Evolutionary conservation across 1,140 invertebrate species (phyloP), one percentile per base, ranked within the genome.

Genomic region (Bombus fervidus): DNA sequence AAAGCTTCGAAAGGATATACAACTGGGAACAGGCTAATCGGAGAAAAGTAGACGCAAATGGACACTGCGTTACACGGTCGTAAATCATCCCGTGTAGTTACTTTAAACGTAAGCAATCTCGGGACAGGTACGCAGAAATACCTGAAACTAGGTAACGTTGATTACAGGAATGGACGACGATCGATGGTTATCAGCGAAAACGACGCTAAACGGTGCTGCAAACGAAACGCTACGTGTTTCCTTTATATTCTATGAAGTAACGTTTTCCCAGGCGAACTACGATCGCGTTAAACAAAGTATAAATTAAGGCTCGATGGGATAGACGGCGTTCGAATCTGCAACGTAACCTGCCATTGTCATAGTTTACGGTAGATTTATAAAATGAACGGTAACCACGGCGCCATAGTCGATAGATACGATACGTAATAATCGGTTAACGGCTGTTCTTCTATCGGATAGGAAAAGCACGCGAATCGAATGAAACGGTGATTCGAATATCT

Each of bases 361-460:
- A 37, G 53, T 80, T 80, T 31, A 80, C 66, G 78, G 78, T 80
- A 53, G 78, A 80, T 80, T 69, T 80, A 43, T 80, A 37, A 68
- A 53, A 41, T 80, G 78, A 80, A 80, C 78, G 66, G n/a, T 31
- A 80, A 79, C 77, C 25, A 79, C 77, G 31, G 53, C 78, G 69
- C 28, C 41, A 18, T 22, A 41, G 41, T 68, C 15, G n/a, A 79
- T 47, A 68, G 62, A 66, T 37, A 41, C 41, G 64, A 80, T 69
- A 53, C 41, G 72, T 64, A 69, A 80, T 80, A 53, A 80, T 80
- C 78, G 64, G 64, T 47, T 69, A 69, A 69, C 64, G 78, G 62
- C 43, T 73, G 78, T 69, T 80, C 64, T 13, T 80, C 64, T 3
- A 62, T 72, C 37, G 47, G 37, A 28, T 53, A 43, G 43, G 81